Conservation (phyloP, 2,797 vertebrate species). For the Syngnathus acus region DNA sequence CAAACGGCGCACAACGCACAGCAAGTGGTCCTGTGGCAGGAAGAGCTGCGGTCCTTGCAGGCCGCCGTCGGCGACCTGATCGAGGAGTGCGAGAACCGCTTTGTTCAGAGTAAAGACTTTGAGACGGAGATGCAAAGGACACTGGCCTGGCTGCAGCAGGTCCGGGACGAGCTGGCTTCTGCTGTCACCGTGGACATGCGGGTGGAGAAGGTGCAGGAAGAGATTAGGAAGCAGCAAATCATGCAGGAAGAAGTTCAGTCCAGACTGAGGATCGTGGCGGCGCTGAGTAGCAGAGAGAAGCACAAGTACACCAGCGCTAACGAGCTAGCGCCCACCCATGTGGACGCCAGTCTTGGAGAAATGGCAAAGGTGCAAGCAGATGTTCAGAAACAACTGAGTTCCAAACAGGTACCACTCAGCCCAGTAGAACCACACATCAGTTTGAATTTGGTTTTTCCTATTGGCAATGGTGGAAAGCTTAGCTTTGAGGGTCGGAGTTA, state of each 20-base stretch:
- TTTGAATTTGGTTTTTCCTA: too few relatives aligned
- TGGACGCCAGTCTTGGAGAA: slow-evolving; percentile 81
- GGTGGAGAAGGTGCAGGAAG: slow-evolving; percentile 88
- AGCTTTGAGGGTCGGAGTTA: too few relatives aligned
- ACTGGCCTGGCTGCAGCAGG: slow-evolving; percentile 83
- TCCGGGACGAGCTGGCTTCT: slow-evolving; percentile 77
- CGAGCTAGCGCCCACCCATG: slow-evolving; percentile 81
- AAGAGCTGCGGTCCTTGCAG: slow-evolving; percentile 80
- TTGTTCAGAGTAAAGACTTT: slow-evolving; percentile 93
- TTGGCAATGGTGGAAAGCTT: too few relatives aligned
- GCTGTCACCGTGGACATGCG: slow-evolving; percentile 78
- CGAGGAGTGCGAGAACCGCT: slow-evolving; percentile 86
- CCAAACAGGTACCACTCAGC: slow-evolving; percentile 73
- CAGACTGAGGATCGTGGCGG: slow-evolving; percentile 86
- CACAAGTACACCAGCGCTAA: slow-evolving; percentile 83
- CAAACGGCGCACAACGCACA: slow-evolving; percentile 69
- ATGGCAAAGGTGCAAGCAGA: slow-evolving; percentile 82
- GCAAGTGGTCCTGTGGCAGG: slow-evolving; percentile 82
- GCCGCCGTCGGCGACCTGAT: slow-evolving; percentile 75
- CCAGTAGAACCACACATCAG: too few relatives aligned
- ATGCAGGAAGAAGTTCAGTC: slow-evolving; percentile 96
- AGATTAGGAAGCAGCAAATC: slow-evolving; percentile 92
- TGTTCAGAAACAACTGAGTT: slow-evolving; percentile 78
- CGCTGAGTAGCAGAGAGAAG: slow-evolving; percentile 85
- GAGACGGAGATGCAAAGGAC: slow-evolving; percentile 87